These are phyloP conservation scores for Melanotaenia parkinsoni DNA, from an alignment of 2,797 vertebrate species.

Conservation along the genomic window DNA sequence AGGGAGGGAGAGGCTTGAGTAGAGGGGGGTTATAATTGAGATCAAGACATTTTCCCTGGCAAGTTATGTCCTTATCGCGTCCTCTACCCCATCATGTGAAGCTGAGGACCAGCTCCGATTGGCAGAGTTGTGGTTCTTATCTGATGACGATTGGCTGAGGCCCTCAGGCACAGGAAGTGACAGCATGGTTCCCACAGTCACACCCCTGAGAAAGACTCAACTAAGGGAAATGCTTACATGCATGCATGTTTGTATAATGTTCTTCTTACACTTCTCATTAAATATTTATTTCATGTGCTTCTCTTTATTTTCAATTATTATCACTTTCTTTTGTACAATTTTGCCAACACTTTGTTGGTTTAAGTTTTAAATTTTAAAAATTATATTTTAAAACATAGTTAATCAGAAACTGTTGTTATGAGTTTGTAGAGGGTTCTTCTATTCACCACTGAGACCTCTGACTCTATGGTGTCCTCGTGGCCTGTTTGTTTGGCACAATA, in stretches of 20 bases:
- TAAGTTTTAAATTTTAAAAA: not conserved
- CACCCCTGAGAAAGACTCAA: constrained; percentile 73
- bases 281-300: not conserved
- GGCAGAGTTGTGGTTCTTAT: constrained; percentile 75
- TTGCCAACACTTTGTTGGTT: not conserved
- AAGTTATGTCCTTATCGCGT: constrained; percentile 79
- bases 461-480: constrained; percentile 42
- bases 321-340: not conserved
- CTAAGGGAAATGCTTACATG: constrained; percentile 20
- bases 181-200: constrained; percentile 82
- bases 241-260: constrained; percentile 13
- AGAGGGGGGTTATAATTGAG: constrained; percentile 74
- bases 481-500: constrained; percentile 69
- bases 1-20: constrained; percentile 59
- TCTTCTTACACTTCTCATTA: not conserved
- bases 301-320: not conserved
- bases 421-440: constrained; percentile 20
- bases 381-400: not conserved
- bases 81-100: constrained; percentile 64
- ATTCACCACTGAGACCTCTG: constrained; percentile 39
- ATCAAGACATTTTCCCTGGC: constrained; percentile 81
- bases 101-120: constrained; percentile 68
- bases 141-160: constrained; percentile 83
- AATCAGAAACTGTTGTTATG: constrained; percentile 27
- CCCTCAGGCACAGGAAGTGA: constrained; percentile 84